Conservation (phyloP, 2,888 invertebrate genomes). For the Quadroppia sp. region DNA sequence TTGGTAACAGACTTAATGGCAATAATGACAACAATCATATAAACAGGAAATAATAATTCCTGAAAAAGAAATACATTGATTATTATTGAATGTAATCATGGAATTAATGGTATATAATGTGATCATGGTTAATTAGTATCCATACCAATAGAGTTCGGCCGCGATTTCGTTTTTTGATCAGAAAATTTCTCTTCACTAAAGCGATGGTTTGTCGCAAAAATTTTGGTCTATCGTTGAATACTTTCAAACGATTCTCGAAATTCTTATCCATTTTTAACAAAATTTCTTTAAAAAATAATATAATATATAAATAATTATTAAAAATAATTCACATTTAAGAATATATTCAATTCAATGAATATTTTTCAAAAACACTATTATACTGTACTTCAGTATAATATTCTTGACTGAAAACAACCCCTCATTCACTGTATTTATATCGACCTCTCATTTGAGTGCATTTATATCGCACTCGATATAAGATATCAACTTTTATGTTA, state of each 20-base stretch:
- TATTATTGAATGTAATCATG: neutral
- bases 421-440: no score
- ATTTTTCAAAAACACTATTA: no score
- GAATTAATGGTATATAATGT: neutral
- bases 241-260: neutral
- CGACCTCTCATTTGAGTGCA: no score
- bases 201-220: neutral
- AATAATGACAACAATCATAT: neutral
- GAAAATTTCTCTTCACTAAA: constrained; percentile 18
- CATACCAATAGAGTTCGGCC: constrained; percentile 19
- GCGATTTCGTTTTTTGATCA: constrained; percentile 31
- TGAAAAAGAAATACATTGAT: constrained; percentile 1
- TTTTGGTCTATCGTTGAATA: neutral
- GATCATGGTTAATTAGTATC: no score
- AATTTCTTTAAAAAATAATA: no score
- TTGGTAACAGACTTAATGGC: neutral
- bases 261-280: neutral
- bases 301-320: no score
- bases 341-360: no score
- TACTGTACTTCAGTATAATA: no score
- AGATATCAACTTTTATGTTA: no score
- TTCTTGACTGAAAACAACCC: no score
- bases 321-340: no score
- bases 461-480: no score
- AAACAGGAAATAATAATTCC: constrained; percentile 34